Conservation (phyloP, 2,797 vertebrate species). For the Parambassis ranga region DNA sequence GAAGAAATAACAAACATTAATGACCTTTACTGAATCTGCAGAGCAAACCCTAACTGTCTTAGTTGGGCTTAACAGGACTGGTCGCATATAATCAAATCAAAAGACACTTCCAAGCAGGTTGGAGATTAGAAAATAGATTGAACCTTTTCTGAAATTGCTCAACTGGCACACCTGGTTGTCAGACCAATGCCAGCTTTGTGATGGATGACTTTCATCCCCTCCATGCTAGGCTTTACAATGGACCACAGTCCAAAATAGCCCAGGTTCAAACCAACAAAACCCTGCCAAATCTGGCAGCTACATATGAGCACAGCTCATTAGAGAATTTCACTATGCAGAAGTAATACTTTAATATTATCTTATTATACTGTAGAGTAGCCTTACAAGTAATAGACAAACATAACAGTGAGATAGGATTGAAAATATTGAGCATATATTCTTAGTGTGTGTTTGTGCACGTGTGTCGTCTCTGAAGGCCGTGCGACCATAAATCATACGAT, state of each 20-base stretch:
- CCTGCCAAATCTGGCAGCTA: constrained; percentile 27
- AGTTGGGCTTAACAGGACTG: too few species aligned
- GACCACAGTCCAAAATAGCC: background rate
- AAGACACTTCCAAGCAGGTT: too few species aligned
- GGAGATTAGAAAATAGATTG: too few species aligned
- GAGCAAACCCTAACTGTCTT: too few species aligned
- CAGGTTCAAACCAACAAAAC: background rate
- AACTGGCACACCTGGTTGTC: background rate
- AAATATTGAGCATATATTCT: constrained; percentile 22
- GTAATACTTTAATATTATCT: constrained; percentile 8
- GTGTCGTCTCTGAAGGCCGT: constrained; percentile 40
- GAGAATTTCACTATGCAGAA: background rate
- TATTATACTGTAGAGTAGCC: background rate
- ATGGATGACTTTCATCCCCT: constrained; percentile 27
- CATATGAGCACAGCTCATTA: background rate
- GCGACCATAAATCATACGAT: constrained; percentile 58
- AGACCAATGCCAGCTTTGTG: constrained; percentile 4
- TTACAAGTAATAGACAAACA: background rate
- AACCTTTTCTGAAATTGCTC: too few species aligned
- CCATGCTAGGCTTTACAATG: background rate
- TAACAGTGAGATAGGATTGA: background rate
- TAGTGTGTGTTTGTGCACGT: background rate
- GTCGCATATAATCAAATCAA: too few species aligned
- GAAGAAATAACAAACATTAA: too few species aligned
- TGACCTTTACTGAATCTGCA: too few species aligned